Evolutionary conservation across 53 echinoderm and acorn worm genomes (phyloP), one percentile per base, ranked within the genome.

Genomic region (Actinopyga echinites): DNA sequence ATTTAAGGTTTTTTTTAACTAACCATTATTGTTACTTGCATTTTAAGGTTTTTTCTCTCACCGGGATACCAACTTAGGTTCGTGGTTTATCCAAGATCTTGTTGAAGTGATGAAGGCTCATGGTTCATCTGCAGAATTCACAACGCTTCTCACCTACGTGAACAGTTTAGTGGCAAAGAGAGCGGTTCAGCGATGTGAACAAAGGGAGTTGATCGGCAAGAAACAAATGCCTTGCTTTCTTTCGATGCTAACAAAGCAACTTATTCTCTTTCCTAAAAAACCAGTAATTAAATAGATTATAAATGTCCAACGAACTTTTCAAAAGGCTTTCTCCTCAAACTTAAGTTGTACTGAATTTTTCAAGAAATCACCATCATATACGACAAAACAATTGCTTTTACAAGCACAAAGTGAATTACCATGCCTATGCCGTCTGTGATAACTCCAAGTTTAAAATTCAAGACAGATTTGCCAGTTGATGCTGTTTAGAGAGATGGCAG

Each of bases 151-250:
- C 25, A 83, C 91, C 11, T 60, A 83, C 22, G 91, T 90, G 53
- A 90, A 90, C 80, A 82, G 83, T 54, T 64, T 90, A 84, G 91
- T 90, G 34, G 79, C 91, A 53, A 74, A 83, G 20, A 82, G 83
- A 69, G 65, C 82, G 31, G 87, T 87, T 30, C 49, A 75, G 45
- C 54, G 79, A 8, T 74, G 83, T 1, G 32, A 20, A 30, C 75
- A 83, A 31, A 52, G 65, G 57, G 59, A 59, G 30, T 64, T 87
- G 67, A 66, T 83, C 29, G 57, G 83, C 12, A 87, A 79, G 77
- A 91, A 91, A 31, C 91, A 91, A 69, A 87, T 91, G 86, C 91
- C 91, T 35, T 91, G 91, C 29, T 91, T 87, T 59, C 66, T 91
- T 10, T 91, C 91, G 30, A 91, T 83, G 79, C 83, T 91, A 56